Base-by-base conservation (phyloP, 2,888 invertebrate genomes). In the Girardia tigrina region DNA sequence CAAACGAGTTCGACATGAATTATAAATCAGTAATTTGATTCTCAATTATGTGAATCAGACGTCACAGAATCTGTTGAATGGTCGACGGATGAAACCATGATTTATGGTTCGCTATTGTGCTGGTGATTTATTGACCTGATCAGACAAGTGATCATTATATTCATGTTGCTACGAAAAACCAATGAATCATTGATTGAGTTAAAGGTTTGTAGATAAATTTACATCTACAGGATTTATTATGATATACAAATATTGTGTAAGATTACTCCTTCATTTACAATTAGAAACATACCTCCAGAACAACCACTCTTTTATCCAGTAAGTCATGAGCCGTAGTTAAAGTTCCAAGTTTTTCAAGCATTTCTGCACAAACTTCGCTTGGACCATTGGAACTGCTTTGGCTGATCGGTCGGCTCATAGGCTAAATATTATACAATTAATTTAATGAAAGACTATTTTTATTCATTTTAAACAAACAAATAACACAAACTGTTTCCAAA, bases 331-430 rank as follows among this genome's bases (percentile, higher is more conserved):
- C 78, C n/a, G 78, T 78, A 42, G 79, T 78, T 14, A 83, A 79
- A 75, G 78, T 80, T 26, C 83, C 83, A 6, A 83, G 79, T 72
- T 78, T 80, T 77, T 83, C 83, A 28, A 83, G 79, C 29, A 83
- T 77, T 27, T 82, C 82, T 27, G 80, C 77, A 23, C 83, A 79
- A 28, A 81, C 80, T 26, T 78, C 78, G 8, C 82, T 81, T 23
- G 83, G 83, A 23, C 83, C 83, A 0, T 78, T 77, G 20, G 69
- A 71, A 42, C 75, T 78, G 20, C 42, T 26, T 0, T 79, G 75
- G 27, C 80, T 79, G 36, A 77, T 42, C 0, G 76, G 76, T 26
- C 76, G 76, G 0, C 75, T 76, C 76, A 75, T 75, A 16, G 76
- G 76, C 74, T 29, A 74, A 28, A 36, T n/a, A n/a, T n/a, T n/a